phyloP scores from a whole-genome alignment of 2,888 invertebrate species.

The Glaucopsyche alexis region DNA sequence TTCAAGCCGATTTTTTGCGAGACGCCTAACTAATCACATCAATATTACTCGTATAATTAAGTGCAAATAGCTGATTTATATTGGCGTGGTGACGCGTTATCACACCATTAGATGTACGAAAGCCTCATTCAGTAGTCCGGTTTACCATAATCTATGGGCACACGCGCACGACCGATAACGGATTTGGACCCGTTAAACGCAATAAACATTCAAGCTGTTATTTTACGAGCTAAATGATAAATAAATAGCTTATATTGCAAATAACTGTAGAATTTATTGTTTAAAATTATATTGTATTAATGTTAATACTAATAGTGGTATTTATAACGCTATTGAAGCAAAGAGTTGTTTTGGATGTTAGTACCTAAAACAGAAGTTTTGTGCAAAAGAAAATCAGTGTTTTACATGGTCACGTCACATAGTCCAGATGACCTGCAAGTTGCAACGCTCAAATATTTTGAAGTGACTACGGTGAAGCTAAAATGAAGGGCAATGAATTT shows the following conservation, averaged over 20 bases:
- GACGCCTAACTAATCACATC: neutral
- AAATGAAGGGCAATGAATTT: too few species aligned
- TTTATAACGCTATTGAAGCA: neutral
- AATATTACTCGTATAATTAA: too few species aligned
- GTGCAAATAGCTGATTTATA: neutral
- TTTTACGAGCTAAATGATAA: neutral
- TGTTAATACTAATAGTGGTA: neutral
- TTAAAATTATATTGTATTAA: neutral
- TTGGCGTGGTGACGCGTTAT: constrained; percentile 4
- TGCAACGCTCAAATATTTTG: too few species aligned
- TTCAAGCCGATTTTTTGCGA: too few species aligned
- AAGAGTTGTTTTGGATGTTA: too few species aligned
- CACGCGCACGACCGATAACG: neutral
- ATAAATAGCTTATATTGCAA: neutral
- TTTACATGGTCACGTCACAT: too few species aligned
- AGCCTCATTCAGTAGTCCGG: neutral
- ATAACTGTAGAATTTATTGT: neutral
- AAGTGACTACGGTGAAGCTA: too few species aligned
- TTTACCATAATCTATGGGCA: constrained; percentile 21
- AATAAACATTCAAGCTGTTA: neutral
- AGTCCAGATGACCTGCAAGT: too few species aligned
- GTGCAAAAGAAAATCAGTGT: too few species aligned
- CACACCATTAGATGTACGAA: constrained; percentile 7
- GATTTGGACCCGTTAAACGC: neutral
- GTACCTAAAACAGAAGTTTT: too few species aligned